Evolutionary conservation across 2,888 invertebrate species (phyloP).

Genomic region (Dromius quadrimaculatus): DNA sequence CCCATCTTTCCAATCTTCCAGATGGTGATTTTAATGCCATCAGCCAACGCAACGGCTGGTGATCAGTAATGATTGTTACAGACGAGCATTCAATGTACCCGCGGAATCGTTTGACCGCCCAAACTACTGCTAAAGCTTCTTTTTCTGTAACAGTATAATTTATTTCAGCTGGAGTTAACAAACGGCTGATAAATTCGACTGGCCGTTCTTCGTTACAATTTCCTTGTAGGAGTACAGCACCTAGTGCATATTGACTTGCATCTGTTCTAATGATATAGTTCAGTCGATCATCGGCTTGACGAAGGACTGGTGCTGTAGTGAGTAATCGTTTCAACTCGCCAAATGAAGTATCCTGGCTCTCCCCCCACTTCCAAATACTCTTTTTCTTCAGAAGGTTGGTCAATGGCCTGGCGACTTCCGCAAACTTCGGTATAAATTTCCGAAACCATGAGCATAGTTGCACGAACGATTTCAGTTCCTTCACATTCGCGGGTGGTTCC

Average conservation of each 20-base stretch:
- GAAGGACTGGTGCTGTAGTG: slow-evolving; percentile 1
- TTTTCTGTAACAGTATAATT: slow-evolving; percentile 60
- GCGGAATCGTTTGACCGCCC: slow-evolving; percentile 60
- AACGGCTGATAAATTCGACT: not conserved
- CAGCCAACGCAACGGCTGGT: slow-evolving; percentile 65
- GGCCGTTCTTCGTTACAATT: slow-evolving; percentile 55
- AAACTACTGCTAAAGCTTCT: slow-evolving; percentile 53
- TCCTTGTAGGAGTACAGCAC: slow-evolving; percentile 38
- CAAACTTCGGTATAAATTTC: slow-evolving; percentile 41
- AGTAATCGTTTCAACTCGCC: not conserved
- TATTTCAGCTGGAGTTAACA: not conserved
- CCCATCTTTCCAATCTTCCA: slow-evolving; percentile 64
- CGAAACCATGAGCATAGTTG: slow-evolving; percentile 46
- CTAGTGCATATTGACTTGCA: slow-evolving; percentile 3
- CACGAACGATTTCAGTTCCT: slow-evolving; percentile 34
- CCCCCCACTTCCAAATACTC: not conserved
- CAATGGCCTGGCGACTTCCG: slow-evolving; percentile 12
- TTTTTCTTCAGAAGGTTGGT: slow-evolving; percentile 43
- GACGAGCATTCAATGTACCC: slow-evolving; percentile 61
- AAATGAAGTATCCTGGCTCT: not conserved
- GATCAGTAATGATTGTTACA: slow-evolving; percentile 63
- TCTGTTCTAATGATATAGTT: too few species aligned
- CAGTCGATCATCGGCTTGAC: slow-evolving; percentile 6
- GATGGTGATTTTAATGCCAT: slow-evolving; percentile 60
- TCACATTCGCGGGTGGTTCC: slow-evolving; percentile 7